phyloP scores from a whole-genome alignment of 2,797 vertebrate genomes.

The Iguana delicatissima region DNA sequence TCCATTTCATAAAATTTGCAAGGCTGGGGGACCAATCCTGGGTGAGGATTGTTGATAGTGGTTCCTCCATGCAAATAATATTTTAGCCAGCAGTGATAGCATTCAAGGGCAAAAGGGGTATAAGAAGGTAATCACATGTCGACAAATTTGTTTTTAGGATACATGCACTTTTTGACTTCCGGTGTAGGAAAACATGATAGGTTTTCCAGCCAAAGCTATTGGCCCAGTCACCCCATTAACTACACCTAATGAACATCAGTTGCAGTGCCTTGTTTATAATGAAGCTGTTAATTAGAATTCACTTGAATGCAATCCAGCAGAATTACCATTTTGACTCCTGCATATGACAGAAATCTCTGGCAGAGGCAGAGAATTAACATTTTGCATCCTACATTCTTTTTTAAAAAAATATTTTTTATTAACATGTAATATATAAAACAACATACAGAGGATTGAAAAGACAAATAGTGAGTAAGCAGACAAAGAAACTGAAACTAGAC shows the following conservation, averaged over 20 bases:
- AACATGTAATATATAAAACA: no score
- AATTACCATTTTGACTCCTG: not conserved
- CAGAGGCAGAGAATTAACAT: not conserved
- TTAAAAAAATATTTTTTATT: no score
- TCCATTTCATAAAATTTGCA: not conserved
- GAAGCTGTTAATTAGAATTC: not conserved
- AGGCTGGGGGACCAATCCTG: not conserved
- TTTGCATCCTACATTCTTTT: not conserved
- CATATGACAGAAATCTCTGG: not conserved
- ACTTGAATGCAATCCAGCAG: not conserved
- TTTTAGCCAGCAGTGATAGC: not conserved
- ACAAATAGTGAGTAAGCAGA: no score
- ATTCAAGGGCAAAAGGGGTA: not conserved
- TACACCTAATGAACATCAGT: not conserved
- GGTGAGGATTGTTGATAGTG: not conserved
- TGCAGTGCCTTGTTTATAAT: not conserved
- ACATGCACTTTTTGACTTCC: not conserved
- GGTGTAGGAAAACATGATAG: not conserved
- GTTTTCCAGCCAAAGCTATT: not conserved
- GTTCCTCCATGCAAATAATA: not conserved
- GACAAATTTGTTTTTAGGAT: not conserved
- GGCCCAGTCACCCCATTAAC: not conserved
- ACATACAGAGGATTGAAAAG: no score
- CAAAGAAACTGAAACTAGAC: no score
- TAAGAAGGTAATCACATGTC: no score